Evolutionary conservation across 1,140 invertebrate genomes (phyloP), one percentile per base, ranked within the genome.

Genomic region (Procambarus virginalis): DNA sequence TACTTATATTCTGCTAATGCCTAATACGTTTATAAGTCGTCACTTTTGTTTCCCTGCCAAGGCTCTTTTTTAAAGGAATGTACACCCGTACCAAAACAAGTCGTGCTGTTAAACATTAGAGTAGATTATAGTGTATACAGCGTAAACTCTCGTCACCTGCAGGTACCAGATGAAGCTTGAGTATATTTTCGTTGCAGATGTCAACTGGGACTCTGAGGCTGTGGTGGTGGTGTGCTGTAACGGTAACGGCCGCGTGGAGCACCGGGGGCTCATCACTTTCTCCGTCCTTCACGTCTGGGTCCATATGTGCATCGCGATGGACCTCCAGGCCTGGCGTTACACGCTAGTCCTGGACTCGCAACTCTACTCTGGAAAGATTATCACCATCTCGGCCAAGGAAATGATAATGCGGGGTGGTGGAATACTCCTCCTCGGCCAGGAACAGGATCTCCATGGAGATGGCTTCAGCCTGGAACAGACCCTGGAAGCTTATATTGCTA

Each of bases 211-310:
- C 12, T 49, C 55, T 10, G 76, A 51, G 20, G 48, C 46, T 14
- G 14, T 92, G 45, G 46, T 64, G 14, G 55, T 92, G 48, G 81
- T 89, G n/a, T 92, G 91, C 86, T 92, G 91, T 34, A 76, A 80
- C 10, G 91, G 91, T 0, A 64, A 77, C n/a, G 91, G 89, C 1
- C 78, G 86, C 17, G 78, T 90, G 51, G 80, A 84, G 51, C 78
- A 84, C 6, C 45, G 22, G 1, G 64, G 58, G 3, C 6, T 89
- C n/a, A n/a, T 70, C 14, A 12, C 14, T 6, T 89, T 80, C 12
- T 22, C 22, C 0, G 55, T 84, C 10, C 64, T 91, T 10, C 76
- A 77, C 6, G 17, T 76, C 4, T 92, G 91, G 91, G 51, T 89
- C 1, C 91, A 89, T 46, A 17, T 91, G 12, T 92, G 91, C 77